A percentile compares a stretch with the other conserved stretches of the same genome.
phyloP scores from a whole-genome alignment of 2,888 invertebrate species.

The Pantelozetes paolii region DNA sequence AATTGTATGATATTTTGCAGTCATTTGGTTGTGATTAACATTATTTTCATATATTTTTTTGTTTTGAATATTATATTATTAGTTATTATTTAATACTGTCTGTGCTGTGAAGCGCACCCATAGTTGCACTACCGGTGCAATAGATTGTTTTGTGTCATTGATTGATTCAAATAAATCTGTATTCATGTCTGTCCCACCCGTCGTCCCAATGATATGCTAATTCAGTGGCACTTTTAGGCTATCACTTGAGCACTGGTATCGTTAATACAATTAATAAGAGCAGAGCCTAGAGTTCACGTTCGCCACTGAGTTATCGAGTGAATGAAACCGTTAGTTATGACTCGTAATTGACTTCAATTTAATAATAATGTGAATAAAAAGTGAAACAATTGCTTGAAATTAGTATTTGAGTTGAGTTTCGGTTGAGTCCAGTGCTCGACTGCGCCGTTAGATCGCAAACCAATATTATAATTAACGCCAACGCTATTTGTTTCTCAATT shows the following conservation, averaged over 20 bases:
- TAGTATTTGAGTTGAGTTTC: slow-evolving; percentile 2
- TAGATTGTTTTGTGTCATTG: slow-evolving; percentile 15
- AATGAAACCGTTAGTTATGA: slow-evolving; percentile 3
- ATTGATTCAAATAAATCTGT: slow-evolving; percentile 31
- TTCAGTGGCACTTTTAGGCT: slow-evolving; percentile 23
- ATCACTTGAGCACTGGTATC: slow-evolving; percentile 9
- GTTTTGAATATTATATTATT: not conserved
- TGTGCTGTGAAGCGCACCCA: not conserved
- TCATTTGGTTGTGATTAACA: not conserved
- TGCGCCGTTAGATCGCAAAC: not conserved
- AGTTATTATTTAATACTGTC: slow-evolving; percentile 5
- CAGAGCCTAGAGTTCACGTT: not conserved
- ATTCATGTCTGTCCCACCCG: slow-evolving; percentile 10
- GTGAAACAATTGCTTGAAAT: not conserved
- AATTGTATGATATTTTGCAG: no score
- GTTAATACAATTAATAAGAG: slow-evolving; percentile 20
- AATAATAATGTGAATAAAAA: slow-evolving; percentile 3
- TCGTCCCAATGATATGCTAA: slow-evolving; percentile 24
- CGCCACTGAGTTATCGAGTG: not conserved
- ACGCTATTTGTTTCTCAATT: not conserved
- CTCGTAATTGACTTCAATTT: slow-evolving; percentile 5
- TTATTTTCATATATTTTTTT: not conserved
- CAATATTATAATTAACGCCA: slow-evolving; percentile 34
- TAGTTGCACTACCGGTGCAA: not conserved
- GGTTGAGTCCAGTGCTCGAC: not conserved